Conservation (phyloP, 2,113 vertebrate genomes). For the Phasianus colchicus region DNA sequence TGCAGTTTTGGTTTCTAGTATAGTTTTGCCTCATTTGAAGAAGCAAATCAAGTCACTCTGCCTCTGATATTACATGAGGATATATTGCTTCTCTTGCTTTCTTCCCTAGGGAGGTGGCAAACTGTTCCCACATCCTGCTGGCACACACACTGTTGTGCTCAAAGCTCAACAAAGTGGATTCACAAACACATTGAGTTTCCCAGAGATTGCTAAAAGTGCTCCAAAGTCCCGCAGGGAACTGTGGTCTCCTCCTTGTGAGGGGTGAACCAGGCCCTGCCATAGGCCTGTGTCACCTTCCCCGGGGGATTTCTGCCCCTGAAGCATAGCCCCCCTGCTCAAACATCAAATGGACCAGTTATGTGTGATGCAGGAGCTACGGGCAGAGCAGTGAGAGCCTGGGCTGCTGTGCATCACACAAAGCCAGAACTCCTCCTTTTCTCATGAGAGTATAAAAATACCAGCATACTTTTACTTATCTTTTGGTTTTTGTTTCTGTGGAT, state of each 20-base stretch:
- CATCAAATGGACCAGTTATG: not conserved
- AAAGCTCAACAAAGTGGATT: not conserved
- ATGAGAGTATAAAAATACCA: slow-evolving; percentile 85
- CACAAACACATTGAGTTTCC: not conserved
- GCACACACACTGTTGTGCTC: not conserved
- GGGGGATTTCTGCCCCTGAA: not conserved
- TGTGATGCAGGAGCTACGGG: slow-evolving; percentile 78
- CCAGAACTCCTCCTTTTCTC: slow-evolving; percentile 67
- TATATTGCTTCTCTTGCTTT: not conserved
- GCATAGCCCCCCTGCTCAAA: not conserved
- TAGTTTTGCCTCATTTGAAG: not conserved
- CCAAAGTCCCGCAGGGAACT: not conserved
- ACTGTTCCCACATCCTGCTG: not conserved
- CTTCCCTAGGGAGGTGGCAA: fast-evolving
- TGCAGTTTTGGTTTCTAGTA: not conserved
- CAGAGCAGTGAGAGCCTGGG: slow-evolving; percentile 57
- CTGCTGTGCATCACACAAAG: slow-evolving; percentile 63
- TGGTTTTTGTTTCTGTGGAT: not conserved
- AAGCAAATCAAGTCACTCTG: not conserved
- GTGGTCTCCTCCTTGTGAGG: not conserved
- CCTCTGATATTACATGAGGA: not conserved
- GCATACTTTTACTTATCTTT: slow-evolving; percentile 20
- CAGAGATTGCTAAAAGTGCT: not conserved
- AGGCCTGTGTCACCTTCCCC: not conserved
- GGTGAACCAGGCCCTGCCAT: not conserved